Conservation (phyloP, 2,797 vertebrate genomes). For the Lithobates pipiens region DNA sequence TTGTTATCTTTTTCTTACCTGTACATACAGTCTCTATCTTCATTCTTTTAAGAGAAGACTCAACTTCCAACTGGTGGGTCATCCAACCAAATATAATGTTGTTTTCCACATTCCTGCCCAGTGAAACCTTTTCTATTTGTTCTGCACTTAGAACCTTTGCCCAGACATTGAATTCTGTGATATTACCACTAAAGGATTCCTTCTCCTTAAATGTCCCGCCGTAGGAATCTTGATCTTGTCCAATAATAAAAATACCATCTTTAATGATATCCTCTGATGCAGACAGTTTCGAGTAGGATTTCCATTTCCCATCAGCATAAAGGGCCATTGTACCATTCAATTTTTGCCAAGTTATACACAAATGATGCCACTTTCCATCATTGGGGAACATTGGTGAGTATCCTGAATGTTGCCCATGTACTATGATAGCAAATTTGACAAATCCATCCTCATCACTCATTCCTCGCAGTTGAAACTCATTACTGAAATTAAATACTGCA, state of each 20-base stretch:
- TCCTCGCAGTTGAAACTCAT: slow-evolving; percentile 89
- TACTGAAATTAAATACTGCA: slow-evolving; percentile 79
- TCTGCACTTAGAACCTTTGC: slow-evolving; percentile 68
- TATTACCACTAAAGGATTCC: slow-evolving; percentile 89
- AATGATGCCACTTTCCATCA: slow-evolving; percentile 85
- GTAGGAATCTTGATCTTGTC: slow-evolving; percentile 91
- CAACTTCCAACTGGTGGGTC: slow-evolving; percentile 67
- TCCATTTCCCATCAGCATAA: slow-evolving; percentile 80
- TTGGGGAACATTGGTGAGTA: slow-evolving; percentile 82
- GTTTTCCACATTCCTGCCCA: slow-evolving; percentile 69
- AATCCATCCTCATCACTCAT: slow-evolving; percentile 73
- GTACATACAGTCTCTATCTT: slow-evolving; percentile 74
- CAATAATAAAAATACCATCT: slow-evolving; percentile 85
- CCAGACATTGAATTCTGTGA: slow-evolving; percentile 88
- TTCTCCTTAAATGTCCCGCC: slow-evolving; percentile 85
- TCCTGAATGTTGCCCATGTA: slow-evolving; percentile 84
- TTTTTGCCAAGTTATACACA: slow-evolving; percentile 84
- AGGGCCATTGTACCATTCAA: slow-evolving; percentile 79
- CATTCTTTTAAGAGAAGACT: slow-evolving; percentile 71
- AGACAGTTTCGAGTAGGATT: slow-evolving; percentile 72
- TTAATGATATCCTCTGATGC: slow-evolving; percentile 76
- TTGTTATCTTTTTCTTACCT: slow-evolving; percentile 59
- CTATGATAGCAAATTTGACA: slow-evolving; percentile 82
- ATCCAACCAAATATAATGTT: slow-evolving; percentile 81
- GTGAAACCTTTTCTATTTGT: slow-evolving; percentile 76